A percentile compares a stretch with the other conserved stretches of the same genome.
These are phyloP conservation scores for Champsocephalus gunnari DNA, from an alignment of 2,797 vertebrate genomes.

Conservation along the genomic window DNA sequence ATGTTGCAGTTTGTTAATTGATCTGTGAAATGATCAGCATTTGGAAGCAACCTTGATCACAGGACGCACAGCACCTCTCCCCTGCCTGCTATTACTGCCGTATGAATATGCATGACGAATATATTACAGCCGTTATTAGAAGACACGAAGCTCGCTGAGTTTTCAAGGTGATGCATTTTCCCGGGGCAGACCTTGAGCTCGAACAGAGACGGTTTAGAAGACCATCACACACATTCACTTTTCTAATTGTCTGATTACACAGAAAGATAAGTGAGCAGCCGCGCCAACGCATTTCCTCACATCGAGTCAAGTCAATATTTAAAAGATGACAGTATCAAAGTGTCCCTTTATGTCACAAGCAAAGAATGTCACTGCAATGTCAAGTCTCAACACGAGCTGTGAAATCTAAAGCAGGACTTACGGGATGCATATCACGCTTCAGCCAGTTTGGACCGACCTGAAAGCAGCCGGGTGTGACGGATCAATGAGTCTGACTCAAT, in stretches of 20 bases:
- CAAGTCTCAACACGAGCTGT: slow-evolving; percentile 44
- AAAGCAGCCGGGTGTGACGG: slow-evolving; percentile 25
- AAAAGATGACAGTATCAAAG: slow-evolving; percentile 14
- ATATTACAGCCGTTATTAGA: slow-evolving; percentile 11
- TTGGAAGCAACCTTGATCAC: slow-evolving; percentile 50
- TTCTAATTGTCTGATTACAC: slow-evolving; percentile 6
- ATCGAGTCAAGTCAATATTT: background rate
- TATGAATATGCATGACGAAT: slow-evolving; percentile 59
- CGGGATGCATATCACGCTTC: background rate
- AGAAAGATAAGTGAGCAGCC: slow-evolving; percentile 2
- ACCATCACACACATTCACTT: slow-evolving; percentile 2
- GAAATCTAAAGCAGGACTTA: slow-evolving; percentile 14
- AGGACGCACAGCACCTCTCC: slow-evolving; percentile 30
- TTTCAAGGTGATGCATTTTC: slow-evolving; percentile 23
- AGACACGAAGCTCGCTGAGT: slow-evolving; percentile 6
- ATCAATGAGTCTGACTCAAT: slow-evolving; percentile 21
- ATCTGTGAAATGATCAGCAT: slow-evolving; percentile 31
- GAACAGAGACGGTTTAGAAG: background rate
- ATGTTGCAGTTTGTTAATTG: slow-evolving; percentile 23
- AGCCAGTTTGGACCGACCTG: background rate
- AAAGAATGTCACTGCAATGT: slow-evolving; percentile 49
- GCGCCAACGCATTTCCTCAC: too few species aligned
- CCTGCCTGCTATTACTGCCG: slow-evolving; percentile 29
- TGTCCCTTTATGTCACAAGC: slow-evolving; percentile 35
- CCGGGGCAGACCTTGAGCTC: background rate